A percentile compares a stretch with the other conserved stretches of the same genome.
Conservation (phyloP, 2,888 invertebrate species). For the Steromphala cineraria region DNA sequence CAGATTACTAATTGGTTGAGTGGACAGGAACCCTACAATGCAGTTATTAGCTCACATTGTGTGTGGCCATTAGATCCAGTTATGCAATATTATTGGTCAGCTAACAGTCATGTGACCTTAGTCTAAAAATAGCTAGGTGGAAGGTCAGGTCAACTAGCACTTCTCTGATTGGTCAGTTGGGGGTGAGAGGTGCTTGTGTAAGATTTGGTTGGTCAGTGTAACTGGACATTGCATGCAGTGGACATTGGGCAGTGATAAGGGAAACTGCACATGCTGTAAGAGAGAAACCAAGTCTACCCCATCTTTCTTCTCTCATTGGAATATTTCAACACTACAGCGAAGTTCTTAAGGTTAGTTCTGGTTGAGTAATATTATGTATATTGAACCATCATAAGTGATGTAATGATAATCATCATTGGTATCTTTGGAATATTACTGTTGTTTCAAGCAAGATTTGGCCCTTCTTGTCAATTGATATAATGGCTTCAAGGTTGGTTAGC, state of each 20-base stretch:
- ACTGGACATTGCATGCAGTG: constrained; percentile 31
- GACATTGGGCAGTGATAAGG: background rate
- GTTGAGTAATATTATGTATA: too few relatives aligned
- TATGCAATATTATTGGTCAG: constrained; percentile 41
- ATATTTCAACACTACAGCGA: too few relatives aligned
- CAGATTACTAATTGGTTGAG: background rate
- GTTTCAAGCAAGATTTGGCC: too few relatives aligned
- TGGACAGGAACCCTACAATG: background rate
- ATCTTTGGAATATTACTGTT: too few relatives aligned
- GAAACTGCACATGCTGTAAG: too few relatives aligned
- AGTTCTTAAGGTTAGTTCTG: too few relatives aligned
- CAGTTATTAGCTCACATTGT: constrained; percentile 44
- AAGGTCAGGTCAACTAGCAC: constrained; percentile 44
- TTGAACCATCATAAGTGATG: too few relatives aligned
- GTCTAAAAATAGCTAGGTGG: constrained; percentile 33
- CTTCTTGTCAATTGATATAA: too few relatives aligned
- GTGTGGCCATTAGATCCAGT: constrained; percentile 43
- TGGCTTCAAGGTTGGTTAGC: too few relatives aligned
- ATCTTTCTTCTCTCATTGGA: too few relatives aligned
- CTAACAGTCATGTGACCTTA: constrained; percentile 45
- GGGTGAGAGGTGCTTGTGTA: constrained; percentile 50
- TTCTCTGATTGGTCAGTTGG: constrained; percentile 41
- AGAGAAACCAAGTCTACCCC: too few relatives aligned
- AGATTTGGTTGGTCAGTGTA: constrained; percentile 51
- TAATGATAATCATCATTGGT: too few relatives aligned